A percentile compares a stretch with the other conserved stretches of the same genome.
phyloP scores from a whole-genome alignment of 2,797 vertebrate genomes.

The Pipistrellus pipistrellus region DNA sequence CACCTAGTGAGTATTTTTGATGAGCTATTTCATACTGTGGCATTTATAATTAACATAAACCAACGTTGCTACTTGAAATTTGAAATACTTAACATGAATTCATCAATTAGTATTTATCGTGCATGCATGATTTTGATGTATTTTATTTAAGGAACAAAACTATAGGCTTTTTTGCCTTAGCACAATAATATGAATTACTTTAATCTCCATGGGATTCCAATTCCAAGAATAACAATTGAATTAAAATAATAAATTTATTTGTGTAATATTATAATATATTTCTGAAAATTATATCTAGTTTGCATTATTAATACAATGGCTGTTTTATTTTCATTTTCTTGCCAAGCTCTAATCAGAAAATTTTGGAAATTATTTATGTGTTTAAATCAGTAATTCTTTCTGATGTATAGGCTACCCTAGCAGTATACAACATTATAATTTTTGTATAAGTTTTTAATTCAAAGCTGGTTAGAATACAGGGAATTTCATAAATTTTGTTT shows the following conservation, averaged over 20 bases:
- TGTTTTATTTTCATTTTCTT: background rate
- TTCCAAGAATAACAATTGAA: background rate
- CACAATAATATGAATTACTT: background rate
- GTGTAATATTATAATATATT: background rate
- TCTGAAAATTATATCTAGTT: background rate
- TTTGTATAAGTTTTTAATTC: background rate
- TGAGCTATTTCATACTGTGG: slow-evolving; percentile 28
- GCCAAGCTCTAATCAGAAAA: background rate
- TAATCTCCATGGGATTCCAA: background rate
- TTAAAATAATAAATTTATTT: background rate
- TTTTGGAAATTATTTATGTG: background rate
- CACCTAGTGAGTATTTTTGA: slow-evolving; percentile 19
- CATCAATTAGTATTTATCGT: slow-evolving; percentile 17
- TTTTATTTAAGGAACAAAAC: background rate
- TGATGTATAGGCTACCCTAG: background rate
- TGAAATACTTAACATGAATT: slow-evolving; percentile 1
- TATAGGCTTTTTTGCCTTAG: background rate
- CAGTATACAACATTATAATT: background rate
- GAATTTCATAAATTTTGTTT: background rate
- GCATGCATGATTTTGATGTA: background rate
- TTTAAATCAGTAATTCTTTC: background rate
- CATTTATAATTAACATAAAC: slow-evolving; percentile 41
- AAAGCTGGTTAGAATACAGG: background rate
- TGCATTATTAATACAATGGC: background rate
- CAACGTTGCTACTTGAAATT: background rate